Percentiles rank a stretch among this genome's conserved stretches.
phyloP scores from a whole-genome alignment of 23 tunicate genomes.

The Styela clava region DNA sequence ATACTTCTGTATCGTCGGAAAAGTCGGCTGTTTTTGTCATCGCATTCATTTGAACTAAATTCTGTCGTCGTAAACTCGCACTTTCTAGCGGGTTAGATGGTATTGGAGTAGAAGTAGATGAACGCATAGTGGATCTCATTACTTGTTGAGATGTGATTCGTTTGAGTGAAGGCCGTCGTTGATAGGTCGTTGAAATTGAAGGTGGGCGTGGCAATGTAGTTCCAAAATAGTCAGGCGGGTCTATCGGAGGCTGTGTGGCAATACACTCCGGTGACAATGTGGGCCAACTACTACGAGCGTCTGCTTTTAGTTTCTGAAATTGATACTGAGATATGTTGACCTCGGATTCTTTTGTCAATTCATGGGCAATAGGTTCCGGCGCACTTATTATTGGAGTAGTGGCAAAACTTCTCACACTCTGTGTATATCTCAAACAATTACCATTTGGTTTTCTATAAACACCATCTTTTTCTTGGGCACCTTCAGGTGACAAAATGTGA shows the following conservation, averaged over 20 bases:
- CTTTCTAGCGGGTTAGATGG: neutral
- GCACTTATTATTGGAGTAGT: neutral
- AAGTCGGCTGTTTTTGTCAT: slow-evolving; percentile 2
- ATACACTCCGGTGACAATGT: neutral
- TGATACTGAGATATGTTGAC: neutral
- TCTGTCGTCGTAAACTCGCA: neutral
- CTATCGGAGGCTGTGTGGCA: neutral
- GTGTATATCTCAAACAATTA: neutral
- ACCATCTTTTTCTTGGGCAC: neutral
- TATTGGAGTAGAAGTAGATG: neutral
- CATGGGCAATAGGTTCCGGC: neutral
- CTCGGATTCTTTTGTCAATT: neutral
- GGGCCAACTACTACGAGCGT: neutral
- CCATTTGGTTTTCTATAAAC: neutral
- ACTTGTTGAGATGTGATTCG: neutral
- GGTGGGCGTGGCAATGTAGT: neutral
- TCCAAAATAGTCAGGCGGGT: neutral
- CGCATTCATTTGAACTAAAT: slow-evolving; percentile 17
- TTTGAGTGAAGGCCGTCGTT: neutral
- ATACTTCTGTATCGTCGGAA: slow-evolving; percentile 23
- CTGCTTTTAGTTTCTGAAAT: neutral
- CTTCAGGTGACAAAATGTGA: neutral
- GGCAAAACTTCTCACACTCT: neutral
- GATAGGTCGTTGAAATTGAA: neutral
- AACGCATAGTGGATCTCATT: neutral